A percentile compares a stretch with the other conserved stretches of the same genome.
phyloP scores from a whole-genome alignment of 2,113 vertebrate genomes.

The Climacteris rufus region DNA sequence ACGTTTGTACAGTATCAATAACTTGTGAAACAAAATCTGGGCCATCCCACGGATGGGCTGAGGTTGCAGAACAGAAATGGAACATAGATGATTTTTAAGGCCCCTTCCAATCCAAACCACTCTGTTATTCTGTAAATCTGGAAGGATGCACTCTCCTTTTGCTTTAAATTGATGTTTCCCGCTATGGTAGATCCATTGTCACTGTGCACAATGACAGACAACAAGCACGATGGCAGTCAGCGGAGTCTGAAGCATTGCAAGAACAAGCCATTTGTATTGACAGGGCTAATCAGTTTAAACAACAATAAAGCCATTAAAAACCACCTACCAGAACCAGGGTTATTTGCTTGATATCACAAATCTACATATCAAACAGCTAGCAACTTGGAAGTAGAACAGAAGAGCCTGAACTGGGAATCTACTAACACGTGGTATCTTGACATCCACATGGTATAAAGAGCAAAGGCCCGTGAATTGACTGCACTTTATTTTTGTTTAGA shows the following conservation, averaged over 20 bases:
- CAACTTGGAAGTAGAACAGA: not conserved
- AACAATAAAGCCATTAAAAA: not conserved
- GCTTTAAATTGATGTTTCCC: not conserved
- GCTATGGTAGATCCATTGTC: not conserved
- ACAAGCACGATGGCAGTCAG: accelerated
- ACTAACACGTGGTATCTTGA: not conserved
- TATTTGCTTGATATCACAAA: not conserved
- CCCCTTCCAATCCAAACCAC: not conserved
- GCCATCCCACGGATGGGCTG: accelerated
- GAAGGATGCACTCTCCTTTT: not conserved
- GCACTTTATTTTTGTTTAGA: not conserved
- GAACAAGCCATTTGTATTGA: not conserved
- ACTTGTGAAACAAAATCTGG: not conserved
- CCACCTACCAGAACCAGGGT: not conserved
- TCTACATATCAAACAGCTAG: not conserved
- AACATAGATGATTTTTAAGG: not conserved
- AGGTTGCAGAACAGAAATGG: not conserved
- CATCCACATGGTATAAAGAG: not conserved
- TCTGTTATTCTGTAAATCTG: not conserved
- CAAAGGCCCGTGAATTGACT: not conserved
- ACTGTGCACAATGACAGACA: not conserved
- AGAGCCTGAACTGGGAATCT: not conserved
- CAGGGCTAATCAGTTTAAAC: not conserved
- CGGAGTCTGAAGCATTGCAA: not conserved
- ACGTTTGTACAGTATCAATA: not conserved